Base-by-base conservation (phyloP, 2,113 vertebrate genomes). In the Macaca nemestrina region DNA sequence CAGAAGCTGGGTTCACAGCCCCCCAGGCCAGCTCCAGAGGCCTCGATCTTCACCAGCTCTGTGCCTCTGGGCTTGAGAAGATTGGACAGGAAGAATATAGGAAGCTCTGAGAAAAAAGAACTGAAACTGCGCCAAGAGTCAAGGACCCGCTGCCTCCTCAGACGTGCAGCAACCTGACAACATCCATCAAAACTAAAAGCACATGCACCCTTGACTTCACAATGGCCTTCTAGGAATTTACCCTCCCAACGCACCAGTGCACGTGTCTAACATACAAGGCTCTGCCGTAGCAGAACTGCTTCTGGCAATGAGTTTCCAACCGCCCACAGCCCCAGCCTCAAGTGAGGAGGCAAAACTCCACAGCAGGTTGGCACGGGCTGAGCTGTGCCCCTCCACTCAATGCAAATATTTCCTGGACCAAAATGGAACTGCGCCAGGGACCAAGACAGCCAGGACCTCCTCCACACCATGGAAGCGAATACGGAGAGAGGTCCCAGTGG, bases 161-260 rank as follows among this genome's bases (percentile, higher is more conserved):
- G 32, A 61, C 5, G 0, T 81, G 59, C 50, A 55, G 82, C 48
- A 3, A 5, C 20, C 3, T 3, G 27, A 25, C 35, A 20, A 5
- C 0, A 8, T 23, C 76, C 27, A 0, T 50, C 50, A 48, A 3
- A 50, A 45, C 17, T 1, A 25, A 40, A 0, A 7, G 61, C 16
- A 0, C 3, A 0, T 0, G 20, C 14, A 0, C 40, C 13, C 5
- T 57, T 17, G 61, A 45, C 30, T 12, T 2, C 3, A 23, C 1
- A 13, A 40, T 10, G 0, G 57, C 1, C 10, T 35, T 61, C 50
- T 50, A 67, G 80, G 90, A 43, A 38, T 73, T 35, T 0, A 0
- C 67, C 61, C 32, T 82, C 48, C 86, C 22, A 1, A 3, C 0
- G 0, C 25, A 8, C 9, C 0, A 0, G 61, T 35, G 64, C 20